Evolutionary conservation across 2,113 vertebrate genomes (phyloP).

Genomic region (Notarius lentiginosus): DNA sequence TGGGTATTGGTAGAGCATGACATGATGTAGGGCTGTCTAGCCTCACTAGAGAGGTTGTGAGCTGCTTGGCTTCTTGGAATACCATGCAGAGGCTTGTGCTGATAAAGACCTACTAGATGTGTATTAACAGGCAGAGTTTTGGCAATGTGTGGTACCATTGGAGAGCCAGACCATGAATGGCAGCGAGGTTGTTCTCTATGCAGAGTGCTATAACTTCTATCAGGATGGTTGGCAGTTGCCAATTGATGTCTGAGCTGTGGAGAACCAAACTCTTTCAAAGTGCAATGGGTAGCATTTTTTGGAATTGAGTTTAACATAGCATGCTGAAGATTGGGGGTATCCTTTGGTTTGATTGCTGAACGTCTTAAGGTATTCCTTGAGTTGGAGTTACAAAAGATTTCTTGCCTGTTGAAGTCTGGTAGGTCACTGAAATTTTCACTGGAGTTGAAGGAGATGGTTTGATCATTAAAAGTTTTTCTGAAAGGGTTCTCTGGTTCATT

Average conservation of each 20-base stretch:
- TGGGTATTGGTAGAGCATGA: not conserved
- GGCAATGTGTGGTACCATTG: constrained; percentile 55
- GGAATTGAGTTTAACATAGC: constrained; percentile 55
- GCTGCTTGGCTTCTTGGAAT: constrained; percentile 66
- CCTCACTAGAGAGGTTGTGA: constrained; percentile 61
- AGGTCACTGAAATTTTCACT: constrained; percentile 65
- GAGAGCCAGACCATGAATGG: constrained; percentile 65
- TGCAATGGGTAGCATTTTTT: constrained; percentile 61
- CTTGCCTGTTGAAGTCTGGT: constrained; percentile 36
- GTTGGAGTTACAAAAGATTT: constrained; percentile 29
- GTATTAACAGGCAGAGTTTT: constrained; percentile 59
- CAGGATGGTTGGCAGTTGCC: constrained; percentile 26
- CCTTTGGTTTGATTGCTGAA: constrained; percentile 32
- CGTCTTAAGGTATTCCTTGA: constrained; percentile 17
- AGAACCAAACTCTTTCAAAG: constrained; percentile 70
- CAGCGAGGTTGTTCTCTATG: constrained; percentile 54
- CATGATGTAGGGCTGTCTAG: constrained; percentile 29
- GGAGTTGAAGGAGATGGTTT: constrained; percentile 39
- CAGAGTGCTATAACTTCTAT: constrained; percentile 16
- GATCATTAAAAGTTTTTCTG: constrained; percentile 44
- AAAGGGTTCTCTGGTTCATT: constrained; percentile 63
- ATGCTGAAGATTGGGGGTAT: constrained; percentile 51
- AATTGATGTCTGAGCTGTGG: constrained; percentile 61
- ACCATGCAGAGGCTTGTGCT: constrained; percentile 44
- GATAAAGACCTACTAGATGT: constrained; percentile 52